These are phyloP conservation scores for Thyatira batis DNA, from an alignment of 2,888 invertebrate species.

Conservation along the genomic window DNA sequence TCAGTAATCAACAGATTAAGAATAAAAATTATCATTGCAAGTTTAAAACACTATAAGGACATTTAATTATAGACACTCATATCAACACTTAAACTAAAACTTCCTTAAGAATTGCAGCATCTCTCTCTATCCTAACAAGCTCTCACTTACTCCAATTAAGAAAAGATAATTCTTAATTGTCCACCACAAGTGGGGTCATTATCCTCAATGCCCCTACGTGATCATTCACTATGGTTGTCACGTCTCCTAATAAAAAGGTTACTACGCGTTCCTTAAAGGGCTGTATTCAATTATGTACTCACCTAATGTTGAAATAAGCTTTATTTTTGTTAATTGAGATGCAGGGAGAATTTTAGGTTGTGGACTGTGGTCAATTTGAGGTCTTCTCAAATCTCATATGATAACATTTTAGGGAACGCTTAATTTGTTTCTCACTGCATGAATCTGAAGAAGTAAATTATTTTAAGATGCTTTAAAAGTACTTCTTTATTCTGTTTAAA, in stretches of 20 bases:
- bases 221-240: constrained; percentile 17
- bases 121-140: constrained; percentile 8
- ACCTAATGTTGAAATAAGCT: neutral
- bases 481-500: no score
- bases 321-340: neutral
- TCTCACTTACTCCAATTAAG: constrained; percentile 47
- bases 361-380: no score
- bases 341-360: no score
- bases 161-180: constrained; percentile 56
- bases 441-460: no score
- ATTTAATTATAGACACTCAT: no score
- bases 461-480: no score
- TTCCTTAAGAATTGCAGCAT: neutral
- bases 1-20: no score
- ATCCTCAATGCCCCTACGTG: constrained; percentile 25
- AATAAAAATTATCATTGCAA: no score
- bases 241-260: neutral
- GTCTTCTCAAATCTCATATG: no score
- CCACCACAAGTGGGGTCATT: constrained; percentile 32
- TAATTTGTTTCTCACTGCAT: no score
- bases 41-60: no score
- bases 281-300: neutral
- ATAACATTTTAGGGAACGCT: no score
- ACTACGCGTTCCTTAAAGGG: neutral
- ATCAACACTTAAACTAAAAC: neutral